phyloP scores from a whole-genome alignment of 92 coral and sea anemone species.

The Epizoanthus ramosus region DNA sequence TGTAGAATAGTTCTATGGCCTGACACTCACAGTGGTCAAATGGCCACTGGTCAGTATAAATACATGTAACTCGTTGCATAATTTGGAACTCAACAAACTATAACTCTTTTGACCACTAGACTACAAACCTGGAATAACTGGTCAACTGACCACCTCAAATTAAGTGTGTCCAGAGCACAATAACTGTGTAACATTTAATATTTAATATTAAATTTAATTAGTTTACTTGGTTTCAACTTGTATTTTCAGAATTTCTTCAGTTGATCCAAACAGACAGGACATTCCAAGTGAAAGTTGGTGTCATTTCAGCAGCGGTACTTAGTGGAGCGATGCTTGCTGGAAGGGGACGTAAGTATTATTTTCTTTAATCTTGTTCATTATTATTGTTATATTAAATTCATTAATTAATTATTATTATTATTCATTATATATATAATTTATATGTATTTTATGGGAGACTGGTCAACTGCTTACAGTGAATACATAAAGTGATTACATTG shows the following conservation, averaged over 20 bases:
- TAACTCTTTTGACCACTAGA: too few species aligned
- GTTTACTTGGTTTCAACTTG: not conserved
- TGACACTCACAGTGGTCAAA: too few species aligned
- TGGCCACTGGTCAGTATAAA: too few species aligned
- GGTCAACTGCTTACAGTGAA: not conserved
- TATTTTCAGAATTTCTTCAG: constrained; percentile 72
- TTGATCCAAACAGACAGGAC: constrained; percentile 80
- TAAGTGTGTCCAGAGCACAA: too few species aligned
- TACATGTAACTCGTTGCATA: too few species aligned
- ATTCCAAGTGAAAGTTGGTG: constrained; percentile 89
- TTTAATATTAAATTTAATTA: not conserved
- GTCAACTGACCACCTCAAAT: too few species aligned
- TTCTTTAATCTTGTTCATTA: not conserved
- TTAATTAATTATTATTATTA: too few species aligned
- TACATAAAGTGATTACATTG: not conserved
- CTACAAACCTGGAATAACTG: too few species aligned
- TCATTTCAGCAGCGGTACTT: constrained; percentile 65
- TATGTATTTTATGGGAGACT: not conserved
- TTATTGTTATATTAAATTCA: not conserved
- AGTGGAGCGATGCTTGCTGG: constrained; percentile 85
- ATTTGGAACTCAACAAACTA: too few species aligned
- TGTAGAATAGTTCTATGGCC: too few species aligned
- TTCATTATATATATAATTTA: not conserved
- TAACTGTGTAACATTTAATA: not conserved
- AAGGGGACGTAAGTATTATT: constrained; percentile 80